Evolutionary conservation across 2,113 vertebrate genomes (phyloP), one percentile per base, ranked within the genome.

Genomic region (Nesogale talazaci): DNA sequence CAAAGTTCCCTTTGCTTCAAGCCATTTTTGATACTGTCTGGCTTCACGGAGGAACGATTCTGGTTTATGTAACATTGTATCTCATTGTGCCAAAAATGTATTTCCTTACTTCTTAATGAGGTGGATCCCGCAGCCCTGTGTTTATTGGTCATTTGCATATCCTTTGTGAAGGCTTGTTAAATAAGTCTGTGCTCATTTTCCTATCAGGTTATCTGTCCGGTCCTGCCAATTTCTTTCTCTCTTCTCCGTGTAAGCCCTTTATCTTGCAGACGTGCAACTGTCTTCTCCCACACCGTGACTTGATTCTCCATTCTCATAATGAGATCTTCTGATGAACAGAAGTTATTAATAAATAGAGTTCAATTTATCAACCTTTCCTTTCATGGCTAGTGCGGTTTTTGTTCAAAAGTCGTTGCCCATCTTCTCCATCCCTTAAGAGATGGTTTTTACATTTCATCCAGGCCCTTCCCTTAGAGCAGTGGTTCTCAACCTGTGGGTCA

Each of bases 111-210:
- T 20, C 75, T 40, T 31, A 70, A 10, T 40, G n/a, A 40, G 17
- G 38, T 38, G 23, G 20, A 12, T 38, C 27, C 8, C 5, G 1
- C 3, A 23, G 27, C 16, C 2, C 1, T 31, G 6, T 9, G 40
- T 57, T 27, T 72, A 11, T 8, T 27, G 56, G 17, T 25, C 65
- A 38, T 29, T 46, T 11, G 59, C 8, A 6, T 27, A 9, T 65
- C 31, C 52, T 72, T 19, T 40, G 2, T 29, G 27, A 75, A 29
- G 46, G 56, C 40, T 72, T 83, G 25, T 16, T 57, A 31, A 81
- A 59, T 57, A 31, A 85, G 75, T 29, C 79, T 88, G 90, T 38
- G 6, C 25, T 25, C 76, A 15, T 1, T 65, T 83, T 52, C 42
- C 46, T 20, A 6, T 5, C n/a, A 7, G 11, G 31, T 52, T 52